These are phyloP conservation scores for Oxygymnocypris stewartii DNA, from an alignment of 2,113 vertebrate genomes.

Conservation along the genomic window DNA sequence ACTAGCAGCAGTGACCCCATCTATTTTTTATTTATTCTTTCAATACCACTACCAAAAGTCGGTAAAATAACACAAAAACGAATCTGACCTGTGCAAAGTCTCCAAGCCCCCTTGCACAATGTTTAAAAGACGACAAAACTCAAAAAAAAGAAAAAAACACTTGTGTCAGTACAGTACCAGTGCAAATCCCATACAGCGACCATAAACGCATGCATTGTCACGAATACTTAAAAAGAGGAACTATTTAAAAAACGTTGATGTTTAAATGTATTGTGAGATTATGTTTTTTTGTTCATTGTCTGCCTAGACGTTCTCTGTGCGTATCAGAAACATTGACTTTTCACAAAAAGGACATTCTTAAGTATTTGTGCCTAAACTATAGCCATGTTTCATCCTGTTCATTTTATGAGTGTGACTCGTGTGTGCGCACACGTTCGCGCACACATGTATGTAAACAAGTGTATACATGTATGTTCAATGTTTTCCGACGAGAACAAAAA, in stretches of 20 bases:
- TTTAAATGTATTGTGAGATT: conserved; percentile 82
- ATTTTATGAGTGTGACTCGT: background rate
- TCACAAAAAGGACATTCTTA: conserved; percentile 78
- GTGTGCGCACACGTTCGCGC: conserved; percentile 57
- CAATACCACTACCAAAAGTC: background rate
- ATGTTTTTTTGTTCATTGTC: conserved; percentile 80
- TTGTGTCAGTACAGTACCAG: conserved; percentile 72
- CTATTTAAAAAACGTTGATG: conserved; percentile 73
- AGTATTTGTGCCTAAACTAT: conserved; percentile 89
- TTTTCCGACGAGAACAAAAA: conserved; percentile 67
- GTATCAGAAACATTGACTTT: conserved; percentile 76
- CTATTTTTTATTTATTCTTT: background rate
- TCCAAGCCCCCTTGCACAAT: conserved; percentile 62
- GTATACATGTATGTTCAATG: conserved; percentile 69
- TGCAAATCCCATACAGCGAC: conserved; percentile 68
- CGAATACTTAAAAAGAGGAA: conserved; percentile 76
- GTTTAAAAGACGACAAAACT: conserved; percentile 60
- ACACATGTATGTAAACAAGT: conserved; percentile 63
- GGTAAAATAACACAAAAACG: background rate
- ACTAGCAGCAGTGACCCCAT: background rate
- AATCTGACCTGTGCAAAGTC: conserved; percentile 55
- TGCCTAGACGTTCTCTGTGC: conserved; percentile 81
- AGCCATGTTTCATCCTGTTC: conserved; percentile 76
- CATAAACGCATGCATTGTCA: conserved; percentile 85
- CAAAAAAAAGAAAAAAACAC: conserved; percentile 1